Evolutionary conservation across 2,113 vertebrate species (phyloP).

Genomic region (Grammomys surdaster): DNA sequence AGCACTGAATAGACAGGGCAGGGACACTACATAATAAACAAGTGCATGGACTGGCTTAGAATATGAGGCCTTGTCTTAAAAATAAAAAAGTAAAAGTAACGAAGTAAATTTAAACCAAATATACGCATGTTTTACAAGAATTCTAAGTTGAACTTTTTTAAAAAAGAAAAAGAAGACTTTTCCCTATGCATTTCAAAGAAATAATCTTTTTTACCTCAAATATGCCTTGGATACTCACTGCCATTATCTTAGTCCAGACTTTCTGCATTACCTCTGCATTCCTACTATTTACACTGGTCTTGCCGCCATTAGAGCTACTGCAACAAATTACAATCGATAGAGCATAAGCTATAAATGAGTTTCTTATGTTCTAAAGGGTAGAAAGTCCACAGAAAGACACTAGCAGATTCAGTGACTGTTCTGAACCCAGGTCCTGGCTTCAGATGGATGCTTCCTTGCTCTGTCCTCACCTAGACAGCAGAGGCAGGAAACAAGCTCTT

Average conservation of each 20-base stretch:
- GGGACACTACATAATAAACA: background rate
- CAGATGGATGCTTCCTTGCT: background rate
- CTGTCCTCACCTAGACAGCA: background rate
- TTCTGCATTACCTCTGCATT: background rate
- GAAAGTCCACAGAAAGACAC: background rate
- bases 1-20: too few relatives aligned
- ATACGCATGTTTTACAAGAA: background rate
- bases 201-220: background rate
- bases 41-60: background rate
- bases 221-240: background rate
- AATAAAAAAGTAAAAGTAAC: background rate
- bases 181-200: background rate
- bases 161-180: background rate
- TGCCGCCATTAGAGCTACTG: background rate
- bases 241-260: background rate
- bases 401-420: too few relatives aligned
- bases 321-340: background rate
- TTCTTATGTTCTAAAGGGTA: background rate
- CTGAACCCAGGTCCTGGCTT: background rate
- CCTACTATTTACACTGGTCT: background rate
- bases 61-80: background rate
- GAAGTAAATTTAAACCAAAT: slow-evolving; percentile 1
- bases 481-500: background rate
- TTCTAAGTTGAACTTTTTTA: background rate
- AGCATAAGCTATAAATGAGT: background rate